phyloP scores from a whole-genome alignment of 2,888 invertebrate genomes.

The Nasonia oneida region DNA sequence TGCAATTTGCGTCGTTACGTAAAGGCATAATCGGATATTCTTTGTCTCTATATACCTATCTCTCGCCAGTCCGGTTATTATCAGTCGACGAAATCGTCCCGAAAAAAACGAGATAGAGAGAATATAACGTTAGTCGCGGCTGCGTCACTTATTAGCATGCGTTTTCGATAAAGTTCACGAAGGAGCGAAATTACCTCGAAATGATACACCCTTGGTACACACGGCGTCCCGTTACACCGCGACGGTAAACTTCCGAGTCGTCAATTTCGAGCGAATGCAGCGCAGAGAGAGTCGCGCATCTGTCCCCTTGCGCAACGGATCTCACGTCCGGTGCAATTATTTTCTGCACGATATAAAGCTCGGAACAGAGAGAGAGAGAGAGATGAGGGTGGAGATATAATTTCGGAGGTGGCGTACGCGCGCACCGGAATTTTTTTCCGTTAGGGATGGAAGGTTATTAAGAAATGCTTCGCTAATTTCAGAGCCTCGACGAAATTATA shows the following conservation, averaged over 20 bases:
- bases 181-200: background rate
- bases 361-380: too few species aligned
- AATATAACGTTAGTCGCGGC: background rate
- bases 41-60: background rate
- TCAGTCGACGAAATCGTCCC: background rate
- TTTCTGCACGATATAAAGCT: slow-evolving; percentile 1
- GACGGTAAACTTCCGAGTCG: slow-evolving; percentile 11
- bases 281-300: background rate
- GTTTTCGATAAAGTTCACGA: background rate
- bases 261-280: slow-evolving; percentile 9
- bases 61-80: background rate
- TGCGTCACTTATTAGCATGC: background rate
- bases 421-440: background rate
- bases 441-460: slow-evolving; percentile 14
- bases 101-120: background rate
- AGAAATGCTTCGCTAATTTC: slow-evolving; percentile 3
- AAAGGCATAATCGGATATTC: background rate
- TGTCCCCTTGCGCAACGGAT: slow-evolving; percentile 2
- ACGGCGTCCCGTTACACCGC: background rate
- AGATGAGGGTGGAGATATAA: background rate
- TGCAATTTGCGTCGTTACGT: background rate
- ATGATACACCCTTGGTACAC: background rate
- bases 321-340: slow-evolving; percentile 16
- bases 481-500: background rate
- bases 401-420: background rate